Evolutionary conservation across 2,888 invertebrate species (phyloP).

Genomic region (Spilarctia lutea): DNA sequence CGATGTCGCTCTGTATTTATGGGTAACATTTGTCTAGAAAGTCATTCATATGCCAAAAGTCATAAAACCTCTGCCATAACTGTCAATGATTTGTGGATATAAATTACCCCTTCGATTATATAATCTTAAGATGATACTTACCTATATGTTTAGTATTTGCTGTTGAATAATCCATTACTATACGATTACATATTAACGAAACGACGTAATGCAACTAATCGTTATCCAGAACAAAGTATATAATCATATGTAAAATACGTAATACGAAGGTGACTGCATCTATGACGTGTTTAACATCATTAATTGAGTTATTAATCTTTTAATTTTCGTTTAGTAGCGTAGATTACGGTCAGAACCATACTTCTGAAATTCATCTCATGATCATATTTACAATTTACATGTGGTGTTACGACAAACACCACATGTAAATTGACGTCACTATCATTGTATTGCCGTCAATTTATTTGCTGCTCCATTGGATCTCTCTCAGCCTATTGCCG

Average conservation of each 20-base stretch:
- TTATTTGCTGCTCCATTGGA: slow-evolving; percentile 57
- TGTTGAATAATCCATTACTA: slow-evolving; percentile 25
- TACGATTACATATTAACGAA: slow-evolving; percentile 33
- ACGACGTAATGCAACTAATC: slow-evolving; percentile 30
- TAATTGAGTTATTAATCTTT: slow-evolving; percentile 16
- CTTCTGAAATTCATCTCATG: slow-evolving; percentile 31
- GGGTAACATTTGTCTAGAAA: slow-evolving; percentile 31
- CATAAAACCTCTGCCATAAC: slow-evolving; percentile 16
- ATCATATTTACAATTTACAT: too few species aligned
- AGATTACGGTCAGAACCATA: slow-evolving; percentile 18
- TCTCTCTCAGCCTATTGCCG: too few species aligned
- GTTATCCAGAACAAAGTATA: slow-evolving; percentile 16
- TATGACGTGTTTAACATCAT: slow-evolving; percentile 27
- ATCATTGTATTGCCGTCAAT: slow-evolving; percentile 53
- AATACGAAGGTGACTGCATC: slow-evolving; percentile 19
- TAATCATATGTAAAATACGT: slow-evolving; percentile 31
- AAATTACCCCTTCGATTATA: slow-evolving; percentile 38
- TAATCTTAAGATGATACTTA: slow-evolving; percentile 23
- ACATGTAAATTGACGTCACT: slow-evolving; percentile 55
- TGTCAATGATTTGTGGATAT: slow-evolving; percentile 20
- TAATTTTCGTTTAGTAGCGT: slow-evolving; percentile 23
- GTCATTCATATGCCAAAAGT: neutral
- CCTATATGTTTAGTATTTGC: slow-evolving; percentile 4
- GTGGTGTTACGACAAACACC: slow-evolving; percentile 45
- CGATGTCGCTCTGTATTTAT: slow-evolving; percentile 32